A percentile compares a stretch with the other conserved stretches of the same genome.
These are phyloP conservation scores for Caenorhabditis sp. DNA, from an alignment of 2,888 invertebrate species.

Conservation along the genomic window DNA sequence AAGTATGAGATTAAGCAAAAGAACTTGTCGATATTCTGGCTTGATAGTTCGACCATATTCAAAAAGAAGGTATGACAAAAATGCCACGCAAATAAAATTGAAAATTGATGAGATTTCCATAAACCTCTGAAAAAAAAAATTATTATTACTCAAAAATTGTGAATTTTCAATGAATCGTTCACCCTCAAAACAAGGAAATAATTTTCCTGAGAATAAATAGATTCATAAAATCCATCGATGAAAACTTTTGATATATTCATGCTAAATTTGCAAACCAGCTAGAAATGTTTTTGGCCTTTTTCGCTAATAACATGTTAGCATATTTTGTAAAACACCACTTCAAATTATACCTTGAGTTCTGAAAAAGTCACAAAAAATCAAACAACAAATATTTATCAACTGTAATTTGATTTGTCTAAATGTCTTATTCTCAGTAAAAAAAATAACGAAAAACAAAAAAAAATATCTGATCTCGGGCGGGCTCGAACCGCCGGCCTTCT, in stretches of 20 bases:
- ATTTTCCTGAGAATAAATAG: constrained; percentile 13
- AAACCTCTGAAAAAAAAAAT: constrained; percentile 16
- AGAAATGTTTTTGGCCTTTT: too few relatives aligned
- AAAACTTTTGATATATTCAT: neutral
- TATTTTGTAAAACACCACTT: too few relatives aligned
- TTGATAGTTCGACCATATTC: constrained; percentile 21
- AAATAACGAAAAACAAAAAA: neutral
- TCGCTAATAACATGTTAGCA: too few relatives aligned
- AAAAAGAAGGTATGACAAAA: constrained; percentile 11
- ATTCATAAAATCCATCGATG: constrained; percentile 10
- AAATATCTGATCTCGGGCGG: constrained; percentile 62
- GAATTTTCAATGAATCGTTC: constrained; percentile 1
- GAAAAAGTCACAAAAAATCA: too few relatives aligned
- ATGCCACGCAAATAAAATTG: constrained; percentile 6
- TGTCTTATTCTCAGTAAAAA: too few relatives aligned
- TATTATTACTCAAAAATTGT: neutral
- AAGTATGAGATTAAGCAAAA: constrained; percentile 19
- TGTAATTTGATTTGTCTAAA: too few relatives aligned
- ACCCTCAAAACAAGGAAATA: constrained; percentile 23
- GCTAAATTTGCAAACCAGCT: neutral
- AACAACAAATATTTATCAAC: too few relatives aligned
- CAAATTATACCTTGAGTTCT: too few relatives aligned
- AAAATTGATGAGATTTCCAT: constrained; percentile 26
- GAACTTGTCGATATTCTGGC: constrained; percentile 29
- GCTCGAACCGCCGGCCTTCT: constrained; percentile 69